Percentiles rank a stretch among this genome's conserved stretches.
Conservation (phyloP, 1,140 invertebrate species). For the Drosophila lini region DNA sequence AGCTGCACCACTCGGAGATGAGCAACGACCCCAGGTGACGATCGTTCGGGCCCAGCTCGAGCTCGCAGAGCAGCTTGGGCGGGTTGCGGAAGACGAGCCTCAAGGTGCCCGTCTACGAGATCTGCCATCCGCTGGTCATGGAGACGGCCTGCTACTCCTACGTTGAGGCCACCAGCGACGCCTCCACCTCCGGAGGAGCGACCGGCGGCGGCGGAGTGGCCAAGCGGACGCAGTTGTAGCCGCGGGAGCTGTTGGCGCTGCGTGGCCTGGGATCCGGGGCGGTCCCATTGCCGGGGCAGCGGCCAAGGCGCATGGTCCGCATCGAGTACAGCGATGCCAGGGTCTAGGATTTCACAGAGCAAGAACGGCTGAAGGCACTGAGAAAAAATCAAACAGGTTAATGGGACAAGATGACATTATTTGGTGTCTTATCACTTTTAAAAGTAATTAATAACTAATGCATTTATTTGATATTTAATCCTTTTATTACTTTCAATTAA, state of each 20-base stretch:
- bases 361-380: not conserved
- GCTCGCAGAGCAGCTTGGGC: slow-evolving; percentile 81
- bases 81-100: slow-evolving; percentile 79
- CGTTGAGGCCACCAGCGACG: slow-evolving; percentile 54
- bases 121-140: slow-evolving; percentile 83
- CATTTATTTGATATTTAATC: not conserved
- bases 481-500: not conserved
- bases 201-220: not conserved
- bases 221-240: slow-evolving; percentile 78
- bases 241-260: slow-evolving; percentile 73
- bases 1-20: slow-evolving; percentile 84
- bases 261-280: slow-evolving; percentile 50
- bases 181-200: slow-evolving; percentile 8
- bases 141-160: slow-evolving; percentile 76
- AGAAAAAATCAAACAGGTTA: not conserved
- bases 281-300: slow-evolving; percentile 45
- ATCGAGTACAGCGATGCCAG: slow-evolving; percentile 73
- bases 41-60: slow-evolving; percentile 83
- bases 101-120: slow-evolving; percentile 81
- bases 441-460: too few species aligned
- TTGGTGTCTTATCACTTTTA: not conserved
- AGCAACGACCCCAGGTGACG: slow-evolving; percentile 86
- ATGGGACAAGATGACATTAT: too few species aligned
- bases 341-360: slow-evolving; percentile 25
- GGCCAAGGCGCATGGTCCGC: slow-evolving; percentile 67